A percentile compares a stretch with the other conserved stretches of the same genome.
These are phyloP conservation scores for Eumeta japonica DNA, from an alignment of 1,140 invertebrate genomes.

Conservation along the genomic window DNA sequence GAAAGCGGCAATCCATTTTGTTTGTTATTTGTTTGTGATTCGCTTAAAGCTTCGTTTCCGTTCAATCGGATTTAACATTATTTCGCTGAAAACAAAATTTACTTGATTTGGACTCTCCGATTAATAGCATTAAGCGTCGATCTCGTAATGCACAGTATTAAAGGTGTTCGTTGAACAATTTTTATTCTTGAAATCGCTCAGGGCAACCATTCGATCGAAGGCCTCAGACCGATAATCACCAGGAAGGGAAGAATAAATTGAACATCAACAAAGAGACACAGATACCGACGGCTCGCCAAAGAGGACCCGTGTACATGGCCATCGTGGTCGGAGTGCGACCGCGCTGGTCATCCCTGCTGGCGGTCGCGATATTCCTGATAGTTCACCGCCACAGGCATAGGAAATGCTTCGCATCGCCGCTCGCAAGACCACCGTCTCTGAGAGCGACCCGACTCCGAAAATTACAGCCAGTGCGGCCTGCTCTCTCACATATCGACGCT, in stretches of 20 bases:
- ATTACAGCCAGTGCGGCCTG: slow-evolving; percentile 45
- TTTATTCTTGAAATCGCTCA: slow-evolving; percentile 69
- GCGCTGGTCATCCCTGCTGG: slow-evolving; percentile 73
- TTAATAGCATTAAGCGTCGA: too few species aligned
- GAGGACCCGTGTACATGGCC: slow-evolving; percentile 76
- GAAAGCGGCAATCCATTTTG: too few species aligned
- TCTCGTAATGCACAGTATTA: too few species aligned
- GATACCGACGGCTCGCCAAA: slow-evolving; percentile 66
- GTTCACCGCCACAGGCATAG: slow-evolving; percentile 74
- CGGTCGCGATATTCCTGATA: slow-evolving; percentile 74
- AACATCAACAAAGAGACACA: slow-evolving; percentile 56
- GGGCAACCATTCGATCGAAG: slow-evolving; percentile 70
- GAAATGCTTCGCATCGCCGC: slow-evolving; percentile 73
- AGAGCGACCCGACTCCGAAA: slow-evolving; percentile 26
- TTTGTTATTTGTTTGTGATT: too few species aligned
- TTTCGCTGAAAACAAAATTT: too few species aligned
- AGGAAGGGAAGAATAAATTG: slow-evolving; percentile 58
- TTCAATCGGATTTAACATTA: too few species aligned
- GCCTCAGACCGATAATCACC: slow-evolving; percentile 34
- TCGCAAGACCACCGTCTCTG: slow-evolving; percentile 63
- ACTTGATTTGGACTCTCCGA: too few species aligned
- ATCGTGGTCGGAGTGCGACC: slow-evolving; percentile 79
- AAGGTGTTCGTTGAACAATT: too few species aligned
- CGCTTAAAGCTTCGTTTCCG: too few species aligned
- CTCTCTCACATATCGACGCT: slow-evolving; percentile 52